A percentile compares a stretch with the other conserved stretches of the same genome.
Evolutionary conservation across 2,888 invertebrate species (phyloP).

Genomic region (Eucriotettix oculatus): DNA sequence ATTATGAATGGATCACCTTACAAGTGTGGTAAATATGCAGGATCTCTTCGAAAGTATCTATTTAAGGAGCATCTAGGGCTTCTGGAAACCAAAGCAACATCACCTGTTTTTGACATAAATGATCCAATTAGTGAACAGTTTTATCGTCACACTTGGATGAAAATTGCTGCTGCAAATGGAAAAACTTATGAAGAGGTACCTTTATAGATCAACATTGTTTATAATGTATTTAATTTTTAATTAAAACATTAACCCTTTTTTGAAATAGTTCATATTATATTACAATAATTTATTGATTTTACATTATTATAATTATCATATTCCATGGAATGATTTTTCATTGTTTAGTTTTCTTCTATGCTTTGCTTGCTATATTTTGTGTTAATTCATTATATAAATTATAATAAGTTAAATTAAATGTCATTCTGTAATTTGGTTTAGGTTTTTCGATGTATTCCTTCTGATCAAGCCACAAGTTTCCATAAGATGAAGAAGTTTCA

Average conservation of each 20-base stretch:
- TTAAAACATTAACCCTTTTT: too few relatives aligned
- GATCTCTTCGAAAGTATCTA: constrained; percentile 63
- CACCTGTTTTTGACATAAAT: constrained; percentile 37
- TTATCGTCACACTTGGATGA: constrained; percentile 70
- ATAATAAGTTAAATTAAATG: neutral
- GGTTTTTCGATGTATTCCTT: constrained; percentile 83
- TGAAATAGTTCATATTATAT: too few relatives aligned
- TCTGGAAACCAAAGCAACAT: constrained; percentile 29
- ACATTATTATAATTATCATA: too few relatives aligned
- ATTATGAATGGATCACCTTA: constrained; percentile 67
- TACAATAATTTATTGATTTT: too few relatives aligned
- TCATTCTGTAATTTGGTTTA: constrained; percentile 17
- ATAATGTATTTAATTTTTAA: too few relatives aligned
- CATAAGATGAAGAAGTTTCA: constrained; percentile 59
- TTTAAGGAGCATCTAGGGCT: constrained; percentile 87
- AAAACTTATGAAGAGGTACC: constrained; percentile 68
- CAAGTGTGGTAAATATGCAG: constrained; percentile 74
- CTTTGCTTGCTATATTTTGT: too few relatives aligned
- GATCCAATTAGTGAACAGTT: constrained; percentile 73
- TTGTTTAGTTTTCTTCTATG: too few relatives aligned
- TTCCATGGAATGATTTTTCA: too few relatives aligned
- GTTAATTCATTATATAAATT: too few relatives aligned
- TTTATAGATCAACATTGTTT: too few relatives aligned
- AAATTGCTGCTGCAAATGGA: constrained; percentile 67
- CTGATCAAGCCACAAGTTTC: constrained; percentile 65